Conservation (phyloP, 2,113 vertebrate species). For the Crypturellus undulatus region DNA sequence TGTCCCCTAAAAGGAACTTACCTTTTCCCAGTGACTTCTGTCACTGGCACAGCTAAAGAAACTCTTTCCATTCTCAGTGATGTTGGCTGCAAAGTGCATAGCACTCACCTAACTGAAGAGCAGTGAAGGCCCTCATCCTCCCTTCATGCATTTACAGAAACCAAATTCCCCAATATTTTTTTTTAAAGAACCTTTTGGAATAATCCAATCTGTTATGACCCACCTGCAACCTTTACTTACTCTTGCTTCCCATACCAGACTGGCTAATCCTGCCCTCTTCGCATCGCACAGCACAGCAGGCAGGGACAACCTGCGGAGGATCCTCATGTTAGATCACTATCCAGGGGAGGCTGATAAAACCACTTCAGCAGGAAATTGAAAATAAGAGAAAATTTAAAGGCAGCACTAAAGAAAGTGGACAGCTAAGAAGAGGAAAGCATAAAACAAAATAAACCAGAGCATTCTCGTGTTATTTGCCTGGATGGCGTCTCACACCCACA, state of each 20-base stretch:
- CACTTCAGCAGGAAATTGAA: too few species aligned
- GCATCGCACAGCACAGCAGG: background rate
- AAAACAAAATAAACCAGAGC: background rate
- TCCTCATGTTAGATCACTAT: background rate
- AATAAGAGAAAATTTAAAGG: background rate
- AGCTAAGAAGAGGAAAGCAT: background rate
- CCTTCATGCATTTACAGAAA: background rate
- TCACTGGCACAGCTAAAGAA: background rate
- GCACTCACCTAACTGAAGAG: background rate
- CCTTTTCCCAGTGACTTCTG: background rate
- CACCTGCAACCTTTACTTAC: background rate
- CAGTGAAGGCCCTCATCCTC: background rate
- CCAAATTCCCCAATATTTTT: background rate
- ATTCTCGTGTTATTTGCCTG: background rate
- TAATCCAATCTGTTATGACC: background rate
- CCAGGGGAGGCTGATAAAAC: background rate
- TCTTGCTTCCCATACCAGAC: accelerated
- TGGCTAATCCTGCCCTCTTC: background rate
- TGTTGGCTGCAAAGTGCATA: background rate
- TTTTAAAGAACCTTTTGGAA: background rate
- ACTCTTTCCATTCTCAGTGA: background rate
- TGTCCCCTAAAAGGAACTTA: background rate
- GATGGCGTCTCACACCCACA: background rate
- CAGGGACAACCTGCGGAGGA: background rate
- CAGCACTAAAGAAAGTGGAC: background rate